Evolutionary conservation across 2,888 invertebrate genomes (phyloP), one percentile per base, ranked within the genome.

Genomic region (Campoplex nolae): DNA sequence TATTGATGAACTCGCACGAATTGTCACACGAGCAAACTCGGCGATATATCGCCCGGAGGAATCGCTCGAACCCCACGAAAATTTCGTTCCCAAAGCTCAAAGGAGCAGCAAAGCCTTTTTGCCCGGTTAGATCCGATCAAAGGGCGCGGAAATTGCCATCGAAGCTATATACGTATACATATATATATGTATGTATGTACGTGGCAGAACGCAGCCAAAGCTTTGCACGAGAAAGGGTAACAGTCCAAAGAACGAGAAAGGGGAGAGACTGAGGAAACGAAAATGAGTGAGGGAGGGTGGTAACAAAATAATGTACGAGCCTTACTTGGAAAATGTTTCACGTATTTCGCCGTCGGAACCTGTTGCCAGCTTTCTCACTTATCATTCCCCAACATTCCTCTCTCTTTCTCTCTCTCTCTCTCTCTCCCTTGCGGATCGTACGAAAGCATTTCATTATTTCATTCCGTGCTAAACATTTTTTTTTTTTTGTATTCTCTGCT

Each of bases 341-440:
- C 68, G 75, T 70, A 74, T 85, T 78, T 54, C 51, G 67, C 88
- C 88, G 89, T 83, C 89, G 87, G 88, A 88, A 89, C 89, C 89
- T 89, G 89, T 89, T 89, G 89, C 89, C 35, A 87, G 67, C 56
- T 54, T 54, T 51, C 84, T 75, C 82, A 62, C 16, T 32, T 32
- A 51, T 51, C n/a, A 51, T 35, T 32, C 48, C 35, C 32, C 8
- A 11, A 0, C 35, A 11, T 42, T 35, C 18, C 45, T 28, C 42
- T 16, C 71, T 51, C 32, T 18, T 32, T 6, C 38, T 38, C 23
- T 23, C 23, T 23, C 23, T 23, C 23, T 23, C 23, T 23, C 23
- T 23, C 23, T 23, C 23, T 23, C 23, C 3, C 32, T 42, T 23
- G 4, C n/a, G 38, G 18, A 35, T 18, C 51, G 62, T 32, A 32